Conservation (phyloP, 2,888 invertebrate genomes). For the Stenotaenia linearis region DNA sequence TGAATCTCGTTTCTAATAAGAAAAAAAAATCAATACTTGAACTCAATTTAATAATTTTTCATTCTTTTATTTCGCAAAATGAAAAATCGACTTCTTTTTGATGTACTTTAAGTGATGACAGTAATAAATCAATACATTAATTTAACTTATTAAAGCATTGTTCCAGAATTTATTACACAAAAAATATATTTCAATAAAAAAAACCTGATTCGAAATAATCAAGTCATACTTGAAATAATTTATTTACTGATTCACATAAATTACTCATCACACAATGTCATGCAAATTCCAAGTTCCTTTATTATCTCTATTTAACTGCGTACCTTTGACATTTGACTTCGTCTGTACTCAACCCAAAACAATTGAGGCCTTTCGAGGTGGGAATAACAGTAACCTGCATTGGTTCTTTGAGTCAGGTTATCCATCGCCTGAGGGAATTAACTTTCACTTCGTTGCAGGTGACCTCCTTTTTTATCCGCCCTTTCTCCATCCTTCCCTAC, state of each 20-base stretch:
- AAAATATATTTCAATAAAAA: too few relatives aligned
- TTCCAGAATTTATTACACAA: neutral
- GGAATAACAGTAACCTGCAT: constrained; percentile 26
- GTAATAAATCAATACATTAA: neutral
- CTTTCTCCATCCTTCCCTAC: constrained; percentile 26
- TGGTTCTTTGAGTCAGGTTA: constrained; percentile 23
- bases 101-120: neutral
- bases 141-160: neutral
- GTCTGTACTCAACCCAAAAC: neutral
- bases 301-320: neutral
- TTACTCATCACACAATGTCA: neutral
- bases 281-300: neutral
- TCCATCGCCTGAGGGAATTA: neutral
- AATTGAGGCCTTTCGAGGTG: constrained; percentile 23
- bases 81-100: neutral
- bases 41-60: neutral
- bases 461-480: constrained; percentile 7
- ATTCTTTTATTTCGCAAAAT: too few relatives aligned
- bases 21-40: neutral
- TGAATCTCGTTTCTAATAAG: neutral
- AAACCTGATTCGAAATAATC: too few relatives aligned
- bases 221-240: too few relatives aligned
- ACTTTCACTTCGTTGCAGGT: constrained; percentile 17
- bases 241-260: neutral
- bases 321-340: constrained; percentile 14